These are phyloP conservation scores for Manduca sexta DNA, from an alignment of 1,140 invertebrate genomes.

Conservation along the genomic window DNA sequence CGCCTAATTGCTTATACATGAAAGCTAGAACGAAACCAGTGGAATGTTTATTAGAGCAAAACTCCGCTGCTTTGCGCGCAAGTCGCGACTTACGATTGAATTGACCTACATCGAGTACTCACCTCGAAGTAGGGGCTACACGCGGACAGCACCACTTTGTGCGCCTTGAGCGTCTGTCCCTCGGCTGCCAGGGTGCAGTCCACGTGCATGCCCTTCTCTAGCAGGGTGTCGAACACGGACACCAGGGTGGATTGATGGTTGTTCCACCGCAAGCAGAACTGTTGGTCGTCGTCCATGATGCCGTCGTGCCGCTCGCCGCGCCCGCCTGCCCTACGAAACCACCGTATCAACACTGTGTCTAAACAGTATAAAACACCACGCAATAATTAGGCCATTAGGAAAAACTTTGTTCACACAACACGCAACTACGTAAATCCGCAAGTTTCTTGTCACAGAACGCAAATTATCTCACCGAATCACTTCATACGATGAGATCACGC, in stretches of 20 bases:
- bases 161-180: conserved; percentile 92
- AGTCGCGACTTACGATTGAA: conserved; percentile 63
- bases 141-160: conserved; percentile 94
- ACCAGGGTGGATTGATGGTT: conserved; percentile 94
- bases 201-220: conserved; percentile 92
- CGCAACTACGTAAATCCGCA: conserved; percentile 34
- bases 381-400: conserved; percentile 62
- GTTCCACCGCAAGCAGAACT: conserved; percentile 96
- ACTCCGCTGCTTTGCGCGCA: conserved; percentile 59
- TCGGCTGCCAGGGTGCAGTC: conserved; percentile 95
- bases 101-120: conserved; percentile 63
- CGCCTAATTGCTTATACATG: conserved; percentile 58
- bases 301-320: conserved; percentile 56
- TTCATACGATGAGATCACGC: conserved; percentile 65
- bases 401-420: conserved; percentile 37
- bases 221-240: conserved; percentile 91
- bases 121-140: conserved; percentile 97
- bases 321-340: conserved; percentile 49
- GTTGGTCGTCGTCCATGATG: conserved; percentile 91
- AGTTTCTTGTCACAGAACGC: conserved; percentile 25
- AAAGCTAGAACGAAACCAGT: conserved; percentile 67
- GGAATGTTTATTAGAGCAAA: conserved; percentile 71
- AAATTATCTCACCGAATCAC: conserved; percentile 57
- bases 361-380: conserved; percentile 49
- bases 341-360: conserved; percentile 37